phyloP scores from a whole-genome alignment of 1,140 invertebrate genomes.

The Gryon sp. region DNA sequence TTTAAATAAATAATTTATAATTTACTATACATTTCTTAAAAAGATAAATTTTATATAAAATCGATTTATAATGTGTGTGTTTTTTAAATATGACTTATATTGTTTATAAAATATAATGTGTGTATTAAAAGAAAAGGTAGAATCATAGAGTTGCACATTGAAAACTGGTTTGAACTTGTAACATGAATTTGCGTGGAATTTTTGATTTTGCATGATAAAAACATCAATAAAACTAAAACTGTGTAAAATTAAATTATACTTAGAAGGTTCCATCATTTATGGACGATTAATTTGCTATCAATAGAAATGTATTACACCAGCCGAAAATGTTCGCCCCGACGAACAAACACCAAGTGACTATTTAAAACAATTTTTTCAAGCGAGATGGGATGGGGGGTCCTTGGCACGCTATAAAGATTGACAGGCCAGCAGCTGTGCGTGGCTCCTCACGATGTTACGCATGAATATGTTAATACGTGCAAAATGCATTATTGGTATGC shows the following conservation, averaged over 20 bases:
- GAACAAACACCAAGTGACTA: slow-evolving; percentile 34
- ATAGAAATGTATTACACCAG: slow-evolving; percentile 32
- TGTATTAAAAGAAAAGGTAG: too few relatives aligned
- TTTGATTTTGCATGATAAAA: background rate
- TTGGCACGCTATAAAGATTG: slow-evolving; percentile 37
- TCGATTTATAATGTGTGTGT: too few relatives aligned
- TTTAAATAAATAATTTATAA: too few relatives aligned
- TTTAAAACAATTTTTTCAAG: slow-evolving; percentile 53
- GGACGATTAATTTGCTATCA: slow-evolving; percentile 25
- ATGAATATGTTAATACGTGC: slow-evolving; percentile 64
- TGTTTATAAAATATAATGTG: too few relatives aligned
- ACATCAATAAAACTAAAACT: slow-evolving; percentile 26
- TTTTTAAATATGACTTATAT: too few relatives aligned
- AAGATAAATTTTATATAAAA: too few relatives aligned
- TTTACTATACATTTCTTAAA: too few relatives aligned
- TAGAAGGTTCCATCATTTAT: slow-evolving; percentile 13
- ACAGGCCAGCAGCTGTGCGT: slow-evolving; percentile 56
- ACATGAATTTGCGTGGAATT: slow-evolving; percentile 6
- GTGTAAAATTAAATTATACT: slow-evolving; percentile 36
- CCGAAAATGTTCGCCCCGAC: slow-evolving; percentile 31
- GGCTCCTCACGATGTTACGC: slow-evolving; percentile 57
- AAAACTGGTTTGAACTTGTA: slow-evolving; percentile 9
- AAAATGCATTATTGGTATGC: slow-evolving; percentile 42
- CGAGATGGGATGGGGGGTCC: slow-evolving; percentile 29
- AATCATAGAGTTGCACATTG: background rate